These are phyloP conservation scores for Pachyuromys duprasi DNA, from an alignment of 2,797 vertebrate species.

Conservation along the genomic window DNA sequence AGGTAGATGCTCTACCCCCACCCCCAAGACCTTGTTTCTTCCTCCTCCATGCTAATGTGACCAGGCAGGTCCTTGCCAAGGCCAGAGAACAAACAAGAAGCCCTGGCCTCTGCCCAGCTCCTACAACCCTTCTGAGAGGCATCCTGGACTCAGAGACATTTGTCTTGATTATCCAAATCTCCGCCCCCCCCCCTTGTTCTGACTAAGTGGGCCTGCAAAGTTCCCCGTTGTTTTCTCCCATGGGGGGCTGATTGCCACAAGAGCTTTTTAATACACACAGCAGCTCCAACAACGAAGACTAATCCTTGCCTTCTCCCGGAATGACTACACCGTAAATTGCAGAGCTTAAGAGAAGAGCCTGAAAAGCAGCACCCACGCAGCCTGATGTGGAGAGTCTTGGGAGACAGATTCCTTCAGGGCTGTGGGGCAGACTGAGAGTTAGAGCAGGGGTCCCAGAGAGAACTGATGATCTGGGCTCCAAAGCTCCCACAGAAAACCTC, in stretches of 20 bases:
- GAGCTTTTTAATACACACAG: constrained; percentile 42
- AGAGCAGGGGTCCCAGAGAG: background rate
- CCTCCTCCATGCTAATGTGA: background rate
- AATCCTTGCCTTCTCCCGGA: constrained; percentile 48
- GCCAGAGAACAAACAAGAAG: background rate
- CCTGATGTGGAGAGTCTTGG: background rate
- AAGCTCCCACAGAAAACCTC: background rate
- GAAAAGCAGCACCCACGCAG: constrained; percentile 22
- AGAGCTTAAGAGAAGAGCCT: constrained; percentile 9
- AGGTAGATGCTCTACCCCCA: background rate
- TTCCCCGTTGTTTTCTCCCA: background rate
- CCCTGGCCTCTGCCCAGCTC: background rate
- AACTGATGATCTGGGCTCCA: background rate
- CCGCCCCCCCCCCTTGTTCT: constrained; percentile 32
- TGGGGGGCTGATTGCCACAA: constrained; percentile 5
- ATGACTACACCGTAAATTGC: background rate
- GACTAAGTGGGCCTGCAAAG: background rate
- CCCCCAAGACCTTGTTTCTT: background rate
- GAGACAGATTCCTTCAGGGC: background rate
- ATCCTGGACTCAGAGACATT: background rate
- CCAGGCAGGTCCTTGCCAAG: background rate
- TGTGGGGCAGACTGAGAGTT: background rate
- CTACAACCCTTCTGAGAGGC: constrained; percentile 5
- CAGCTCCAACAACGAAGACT: constrained; percentile 16
- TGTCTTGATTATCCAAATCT: constrained; percentile 49